Percentiles rank a stretch among this genome's conserved stretches.
These are phyloP conservation scores for Rhadinocentrus ornatus DNA, from an alignment of 2,797 vertebrate species.

Conservation along the genomic window DNA sequence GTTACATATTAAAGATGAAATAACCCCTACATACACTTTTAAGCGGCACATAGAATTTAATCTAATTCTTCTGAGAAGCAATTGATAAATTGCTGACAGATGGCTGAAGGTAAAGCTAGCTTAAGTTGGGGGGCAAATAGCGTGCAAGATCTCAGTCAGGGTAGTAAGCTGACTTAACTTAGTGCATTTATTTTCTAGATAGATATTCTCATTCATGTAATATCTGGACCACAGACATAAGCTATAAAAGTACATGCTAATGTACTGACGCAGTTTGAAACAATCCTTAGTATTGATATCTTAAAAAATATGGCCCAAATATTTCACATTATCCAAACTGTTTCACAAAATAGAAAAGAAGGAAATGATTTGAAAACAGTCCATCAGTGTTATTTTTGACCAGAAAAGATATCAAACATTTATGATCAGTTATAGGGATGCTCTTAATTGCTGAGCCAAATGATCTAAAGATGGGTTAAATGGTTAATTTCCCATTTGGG, in stretches of 20 bases:
- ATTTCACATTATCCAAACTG: neutral
- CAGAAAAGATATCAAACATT: neutral
- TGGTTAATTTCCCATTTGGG: neutral
- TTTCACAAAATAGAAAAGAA: neutral
- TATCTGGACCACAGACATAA: neutral
- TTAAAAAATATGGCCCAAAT: neutral
- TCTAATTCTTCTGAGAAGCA: neutral
- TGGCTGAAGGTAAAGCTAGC: neutral
- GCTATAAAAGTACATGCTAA: neutral
- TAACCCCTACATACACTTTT: neutral
- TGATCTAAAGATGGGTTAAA: neutral
- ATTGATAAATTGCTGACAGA: neutral
- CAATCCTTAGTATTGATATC: neutral
- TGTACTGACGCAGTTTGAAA: neutral
- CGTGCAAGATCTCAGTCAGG: neutral
- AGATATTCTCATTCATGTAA: neutral
- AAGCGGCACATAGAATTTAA: neutral
- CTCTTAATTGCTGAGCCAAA: too few relatives aligned
- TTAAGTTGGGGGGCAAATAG: neutral
- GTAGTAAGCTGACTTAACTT: neutral
- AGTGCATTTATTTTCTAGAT: neutral
- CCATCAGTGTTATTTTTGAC: neutral
- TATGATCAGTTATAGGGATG: too few relatives aligned
- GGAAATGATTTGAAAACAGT: neutral
- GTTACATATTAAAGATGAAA: neutral